phyloP scores from a whole-genome alignment of 1,140 invertebrate species.

The Vanessa tameamea region DNA sequence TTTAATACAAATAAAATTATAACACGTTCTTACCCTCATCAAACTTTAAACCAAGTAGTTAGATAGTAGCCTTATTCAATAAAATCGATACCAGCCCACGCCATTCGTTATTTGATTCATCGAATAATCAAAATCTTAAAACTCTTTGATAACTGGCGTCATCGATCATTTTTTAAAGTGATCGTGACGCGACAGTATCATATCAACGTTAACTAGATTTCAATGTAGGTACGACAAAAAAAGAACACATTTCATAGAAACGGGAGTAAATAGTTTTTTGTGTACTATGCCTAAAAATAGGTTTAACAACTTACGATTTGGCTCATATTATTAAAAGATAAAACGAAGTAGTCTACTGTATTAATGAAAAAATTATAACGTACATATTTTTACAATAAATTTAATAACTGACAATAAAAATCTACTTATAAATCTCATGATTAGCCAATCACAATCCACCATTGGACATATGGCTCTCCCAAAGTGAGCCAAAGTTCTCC shows the following conservation, averaged over 20 bases:
- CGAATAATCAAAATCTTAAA: conserved; percentile 34
- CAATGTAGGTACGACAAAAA: background rate
- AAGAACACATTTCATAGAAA: background rate
- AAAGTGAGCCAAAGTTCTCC: no score
- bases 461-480: no score
- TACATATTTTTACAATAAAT: no score
- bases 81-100: conserved; percentile 52
- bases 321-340: background rate
- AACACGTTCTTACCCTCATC: conserved; percentile 58
- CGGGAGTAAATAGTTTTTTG: background rate
- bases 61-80: conserved; percentile 56
- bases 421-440: no score
- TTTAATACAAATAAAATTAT: conserved; percentile 47
- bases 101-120: conserved; percentile 36
- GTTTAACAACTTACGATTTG: background rate
- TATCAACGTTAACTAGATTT: conserved; percentile 32
- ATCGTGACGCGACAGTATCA: conserved; percentile 16
- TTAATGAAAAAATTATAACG: no score
- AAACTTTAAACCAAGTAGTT: conserved; percentile 63
- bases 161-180: conserved; percentile 26
- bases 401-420: no score
- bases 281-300: background rate
- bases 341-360: no score
- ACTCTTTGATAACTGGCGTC: conserved; percentile 24
- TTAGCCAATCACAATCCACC: no score